These are phyloP conservation scores for Eristalis tenax DNA, from an alignment of 2,888 invertebrate species.

Conservation along the genomic window DNA sequence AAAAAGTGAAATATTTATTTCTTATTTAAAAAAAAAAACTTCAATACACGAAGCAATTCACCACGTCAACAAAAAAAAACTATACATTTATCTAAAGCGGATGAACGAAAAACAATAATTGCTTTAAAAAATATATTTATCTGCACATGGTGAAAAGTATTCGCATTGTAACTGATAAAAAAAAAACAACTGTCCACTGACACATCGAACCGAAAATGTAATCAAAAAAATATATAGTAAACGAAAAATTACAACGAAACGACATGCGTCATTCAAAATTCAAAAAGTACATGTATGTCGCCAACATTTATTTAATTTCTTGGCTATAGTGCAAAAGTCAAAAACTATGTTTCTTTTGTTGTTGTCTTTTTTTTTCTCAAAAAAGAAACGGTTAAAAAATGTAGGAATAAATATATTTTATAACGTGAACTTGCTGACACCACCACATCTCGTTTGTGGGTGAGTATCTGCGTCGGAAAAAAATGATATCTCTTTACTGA, in stretches of 20 bases:
- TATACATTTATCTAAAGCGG: constrained; percentile 50
- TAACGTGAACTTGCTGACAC: constrained; percentile 52
- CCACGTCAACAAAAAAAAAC: constrained; percentile 36
- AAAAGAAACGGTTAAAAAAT: constrained; percentile 16
- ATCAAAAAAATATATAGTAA: constrained; percentile 16
- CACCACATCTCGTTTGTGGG: constrained; percentile 27
- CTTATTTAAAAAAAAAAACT: background rate
- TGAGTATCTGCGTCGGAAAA: constrained; percentile 31
- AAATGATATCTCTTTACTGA: background rate
- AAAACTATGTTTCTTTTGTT: constrained; percentile 39
- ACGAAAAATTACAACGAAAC: constrained; percentile 21
- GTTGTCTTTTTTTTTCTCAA: constrained; percentile 2
- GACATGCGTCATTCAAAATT: constrained; percentile 72
- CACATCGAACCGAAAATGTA: constrained; percentile 47
- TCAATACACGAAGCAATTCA: constrained; percentile 36
- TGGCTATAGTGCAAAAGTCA: constrained; percentile 60
- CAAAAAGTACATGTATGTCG: constrained; percentile 58
- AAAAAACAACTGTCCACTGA: constrained; percentile 25
- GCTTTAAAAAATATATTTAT: constrained; percentile 38
- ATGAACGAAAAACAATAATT: constrained; percentile 28
- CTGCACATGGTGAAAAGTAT: constrained; percentile 51
- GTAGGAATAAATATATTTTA: constrained; percentile 21
- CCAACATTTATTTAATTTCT: constrained; percentile 53
- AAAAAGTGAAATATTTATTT: constrained; percentile 7
- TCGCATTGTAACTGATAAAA: constrained; percentile 27